Base-by-base conservation (phyloP, 2,888 invertebrate genomes). In the Phorcus lineatus region DNA sequence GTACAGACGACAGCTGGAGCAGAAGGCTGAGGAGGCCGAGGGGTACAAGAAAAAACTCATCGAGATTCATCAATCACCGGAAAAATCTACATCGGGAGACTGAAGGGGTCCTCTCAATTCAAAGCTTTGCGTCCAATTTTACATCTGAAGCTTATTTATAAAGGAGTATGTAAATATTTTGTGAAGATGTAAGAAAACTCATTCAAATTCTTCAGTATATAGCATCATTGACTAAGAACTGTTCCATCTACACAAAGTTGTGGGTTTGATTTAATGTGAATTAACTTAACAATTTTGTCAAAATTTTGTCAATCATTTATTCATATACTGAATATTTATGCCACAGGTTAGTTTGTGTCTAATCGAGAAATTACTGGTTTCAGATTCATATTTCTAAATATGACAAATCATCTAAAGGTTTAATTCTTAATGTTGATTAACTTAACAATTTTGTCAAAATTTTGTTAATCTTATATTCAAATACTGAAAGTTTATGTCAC, bases 11-110 rank as follows among this genome's bases (percentile, higher is more conserved):
- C 90, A 91, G 82, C 80, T 91, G 36, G 82, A 87, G 82, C 83
- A 87, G 80, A 91, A 91, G 74, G 89, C 90, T 57, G 85, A 87
- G 77, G 91, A 91, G 78, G 87, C 90, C 3, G 90, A 89, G 57
- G 88, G 84, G 9, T 91, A 90, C 80, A 90, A 90, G 81, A 90
- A 89, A 82, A 87, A 89, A 54, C 82, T 91, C 31, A 88, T 82
- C n/a, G 86, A 89, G 54, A 81, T 81, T 4, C 53, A 79, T 13
- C 47, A 75, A 40, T 31, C 70, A 31, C 70, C 70, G 0, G 70
- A 70, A 36, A 70, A 70, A 19, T 70, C 70, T 6, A 47, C 47
- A 47, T 47, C 47, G 11, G 47, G 47, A 47, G 19, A 22, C 36
- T 47, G 36, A 19, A 13, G 40, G 9, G 17, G 70, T 70, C n/a